Conservation (phyloP, 2,797 vertebrate species). For the Antennarius maculatus region DNA sequence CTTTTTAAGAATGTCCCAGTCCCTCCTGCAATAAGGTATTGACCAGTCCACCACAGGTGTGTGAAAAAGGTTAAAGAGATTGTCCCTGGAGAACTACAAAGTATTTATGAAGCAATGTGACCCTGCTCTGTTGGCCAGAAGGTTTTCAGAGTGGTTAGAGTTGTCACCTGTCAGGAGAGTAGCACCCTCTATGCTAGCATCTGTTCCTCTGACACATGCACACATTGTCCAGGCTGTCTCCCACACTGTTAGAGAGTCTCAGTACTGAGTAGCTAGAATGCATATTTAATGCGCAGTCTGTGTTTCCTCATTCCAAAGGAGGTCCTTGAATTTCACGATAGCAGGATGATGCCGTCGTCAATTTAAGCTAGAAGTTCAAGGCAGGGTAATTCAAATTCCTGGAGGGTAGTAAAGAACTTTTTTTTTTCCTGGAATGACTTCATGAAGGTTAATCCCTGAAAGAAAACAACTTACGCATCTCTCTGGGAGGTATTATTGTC, state of each 20-base stretch:
- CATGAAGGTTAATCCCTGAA: conserved; percentile 28
- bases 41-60: conserved; percentile 40
- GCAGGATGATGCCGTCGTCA: neutral
- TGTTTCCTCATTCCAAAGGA: neutral
- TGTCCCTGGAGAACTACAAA: conserved; percentile 45
- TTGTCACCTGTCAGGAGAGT: conserved; percentile 66
- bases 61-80: conserved; percentile 44
- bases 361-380: neutral
- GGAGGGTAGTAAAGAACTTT: conserved; percentile 16
- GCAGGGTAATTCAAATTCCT: neutral
- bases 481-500: conserved; percentile 10
- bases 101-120: conserved; percentile 75
- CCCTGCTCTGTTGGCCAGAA: conserved; percentile 66
- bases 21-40: neutral
- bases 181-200: conserved; percentile 53
- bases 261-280: neutral
- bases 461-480: conserved; percentile 28
- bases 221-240: neutral
- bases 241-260: neutral
- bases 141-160: conserved; percentile 56
- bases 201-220: conserved; percentile 43
- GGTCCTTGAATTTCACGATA: neutral
- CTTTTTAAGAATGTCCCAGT: neutral
- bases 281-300: neutral
- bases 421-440: conserved; percentile 9